Percentiles rank a stretch among this genome's conserved stretches.
Evolutionary conservation across 2,113 vertebrate genomes (phyloP).

Genomic region (Promerops cafer): DNA sequence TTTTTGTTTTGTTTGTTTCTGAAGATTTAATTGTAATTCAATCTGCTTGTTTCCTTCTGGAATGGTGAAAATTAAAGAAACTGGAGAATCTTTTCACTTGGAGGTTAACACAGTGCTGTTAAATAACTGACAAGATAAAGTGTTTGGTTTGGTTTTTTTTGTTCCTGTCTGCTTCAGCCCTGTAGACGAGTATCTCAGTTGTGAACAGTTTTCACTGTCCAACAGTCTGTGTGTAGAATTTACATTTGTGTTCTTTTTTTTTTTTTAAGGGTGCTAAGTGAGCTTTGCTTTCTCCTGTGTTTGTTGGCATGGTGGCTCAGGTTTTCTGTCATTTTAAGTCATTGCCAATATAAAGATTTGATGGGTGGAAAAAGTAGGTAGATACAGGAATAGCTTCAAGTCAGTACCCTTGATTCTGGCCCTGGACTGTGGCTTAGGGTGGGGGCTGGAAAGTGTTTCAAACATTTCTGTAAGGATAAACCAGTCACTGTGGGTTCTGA

Average conservation of each 20-base stretch:
- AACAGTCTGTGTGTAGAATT: not conserved
- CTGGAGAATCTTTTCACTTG: not conserved
- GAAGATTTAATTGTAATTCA: not conserved
- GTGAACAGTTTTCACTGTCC: not conserved
- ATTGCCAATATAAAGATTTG: not conserved
- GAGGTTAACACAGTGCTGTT: not conserved
- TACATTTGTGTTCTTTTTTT: not conserved
- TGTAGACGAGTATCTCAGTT: not conserved
- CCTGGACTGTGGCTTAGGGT: not conserved
- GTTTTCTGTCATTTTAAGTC: not conserved
- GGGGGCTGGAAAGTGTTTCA: not conserved
- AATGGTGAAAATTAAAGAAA: not conserved
- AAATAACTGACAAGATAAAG: not conserved
- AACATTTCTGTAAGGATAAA: not conserved
- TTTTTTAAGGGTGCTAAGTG: not conserved
- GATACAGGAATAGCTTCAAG: not conserved
- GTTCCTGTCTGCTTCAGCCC: not conserved
- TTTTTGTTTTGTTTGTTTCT: not conserved
- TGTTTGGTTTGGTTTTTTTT: not conserved
- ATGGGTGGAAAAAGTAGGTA: not conserved
- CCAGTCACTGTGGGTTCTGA: not conserved
- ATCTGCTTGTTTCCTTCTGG: not conserved
- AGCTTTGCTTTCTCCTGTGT: not conserved
- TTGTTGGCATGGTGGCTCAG: not conserved
- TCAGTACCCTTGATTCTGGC: not conserved